Conservation (phyloP, 2,113 vertebrate genomes). For the Lathamus discolor region DNA sequence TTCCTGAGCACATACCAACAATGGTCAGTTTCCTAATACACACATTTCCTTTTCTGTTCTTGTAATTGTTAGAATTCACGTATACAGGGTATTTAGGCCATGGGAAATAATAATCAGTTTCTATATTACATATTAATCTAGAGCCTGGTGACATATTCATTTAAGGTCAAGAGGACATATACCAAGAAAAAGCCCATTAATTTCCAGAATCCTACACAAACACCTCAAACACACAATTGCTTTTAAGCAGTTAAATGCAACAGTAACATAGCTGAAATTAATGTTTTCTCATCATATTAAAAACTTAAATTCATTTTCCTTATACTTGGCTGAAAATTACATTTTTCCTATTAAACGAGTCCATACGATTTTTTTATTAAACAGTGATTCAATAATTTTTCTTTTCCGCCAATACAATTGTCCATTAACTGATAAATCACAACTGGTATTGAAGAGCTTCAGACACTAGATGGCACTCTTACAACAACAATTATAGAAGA, state of each 20-base stretch:
- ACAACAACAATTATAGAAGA: background rate
- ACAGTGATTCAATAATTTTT: background rate
- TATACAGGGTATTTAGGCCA: background rate
- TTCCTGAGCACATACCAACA: background rate
- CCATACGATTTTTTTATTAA: background rate
- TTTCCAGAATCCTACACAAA: background rate
- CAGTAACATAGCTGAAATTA: background rate
- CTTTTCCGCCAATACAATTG: background rate
- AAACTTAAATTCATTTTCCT: background rate
- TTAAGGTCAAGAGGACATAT: background rate
- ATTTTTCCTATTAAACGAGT: background rate
- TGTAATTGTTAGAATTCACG: background rate
- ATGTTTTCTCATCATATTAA: background rate
- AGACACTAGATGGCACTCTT: slow-evolving; percentile 72
- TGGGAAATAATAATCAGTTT: background rate
- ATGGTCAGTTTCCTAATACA: background rate
- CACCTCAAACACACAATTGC: background rate
- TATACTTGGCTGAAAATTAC: background rate
- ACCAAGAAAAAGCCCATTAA: background rate
- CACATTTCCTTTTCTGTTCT: background rate
- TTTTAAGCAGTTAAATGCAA: background rate
- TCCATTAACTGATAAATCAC: background rate
- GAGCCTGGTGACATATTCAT: background rate
- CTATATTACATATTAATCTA: background rate
- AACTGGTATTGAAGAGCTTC: background rate